These are phyloP conservation scores for Anomalospiza imberbis DNA, from an alignment of 2,797 vertebrate genomes.

Conservation along the genomic window DNA sequence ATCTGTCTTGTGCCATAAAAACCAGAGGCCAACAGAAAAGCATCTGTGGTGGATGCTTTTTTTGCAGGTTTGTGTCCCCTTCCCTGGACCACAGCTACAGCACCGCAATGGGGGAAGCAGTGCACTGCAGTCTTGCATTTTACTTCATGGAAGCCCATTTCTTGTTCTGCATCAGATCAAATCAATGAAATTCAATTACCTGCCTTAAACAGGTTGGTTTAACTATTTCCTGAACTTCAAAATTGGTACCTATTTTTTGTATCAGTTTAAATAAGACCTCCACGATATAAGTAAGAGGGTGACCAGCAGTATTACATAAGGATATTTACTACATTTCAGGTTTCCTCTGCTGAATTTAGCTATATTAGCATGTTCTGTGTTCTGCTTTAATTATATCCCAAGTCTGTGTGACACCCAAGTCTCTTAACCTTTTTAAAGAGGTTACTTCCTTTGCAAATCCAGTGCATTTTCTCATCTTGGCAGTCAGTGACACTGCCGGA, in stretches of 20 bases:
- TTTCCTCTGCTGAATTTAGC: neutral
- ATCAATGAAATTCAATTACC: neutral
- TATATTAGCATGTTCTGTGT: neutral
- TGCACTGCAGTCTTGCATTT: neutral
- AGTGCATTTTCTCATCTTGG: neutral
- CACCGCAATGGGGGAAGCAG: accelerated
- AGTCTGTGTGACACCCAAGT: neutral
- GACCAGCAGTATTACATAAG: neutral
- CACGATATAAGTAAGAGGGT: neutral
- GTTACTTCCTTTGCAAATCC: neutral
- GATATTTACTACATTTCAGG: neutral
- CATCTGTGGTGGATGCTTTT: neutral
- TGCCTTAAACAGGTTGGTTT: neutral
- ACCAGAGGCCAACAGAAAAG: neutral
- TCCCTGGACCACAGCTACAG: neutral
- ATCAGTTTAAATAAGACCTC: neutral
- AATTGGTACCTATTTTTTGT: neutral
- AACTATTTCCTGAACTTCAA: neutral
- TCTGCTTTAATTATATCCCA: neutral
- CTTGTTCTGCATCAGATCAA: neutral
- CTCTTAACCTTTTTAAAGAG: neutral
- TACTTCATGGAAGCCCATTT: neutral
- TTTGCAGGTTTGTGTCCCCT: neutral
- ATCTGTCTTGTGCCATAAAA: neutral
- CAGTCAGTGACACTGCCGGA: accelerated